Percentiles rank a stretch among this genome's conserved stretches.
Evolutionary conservation across 2,888 invertebrate genomes (phyloP).

Genomic region (Machimus atricapillus): DNA sequence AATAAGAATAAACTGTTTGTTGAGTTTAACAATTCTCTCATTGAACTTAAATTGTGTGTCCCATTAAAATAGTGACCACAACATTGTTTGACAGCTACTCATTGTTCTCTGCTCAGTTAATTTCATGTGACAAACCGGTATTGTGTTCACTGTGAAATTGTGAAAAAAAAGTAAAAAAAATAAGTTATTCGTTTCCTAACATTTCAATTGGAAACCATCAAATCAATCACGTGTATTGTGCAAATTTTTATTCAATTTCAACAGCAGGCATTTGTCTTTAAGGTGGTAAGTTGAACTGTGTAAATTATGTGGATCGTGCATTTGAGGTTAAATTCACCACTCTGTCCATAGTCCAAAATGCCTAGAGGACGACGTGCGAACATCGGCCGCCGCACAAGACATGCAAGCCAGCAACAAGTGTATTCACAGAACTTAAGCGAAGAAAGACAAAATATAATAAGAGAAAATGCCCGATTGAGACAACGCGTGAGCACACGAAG

Average conservation of each 20-base stretch:
- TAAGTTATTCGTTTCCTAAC: background rate
- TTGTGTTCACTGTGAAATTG: background rate
- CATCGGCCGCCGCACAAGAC: slow-evolving; percentile 46
- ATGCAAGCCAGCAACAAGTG: slow-evolving; percentile 45
- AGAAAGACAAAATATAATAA: slow-evolving; percentile 45
- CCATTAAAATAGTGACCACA: no score
- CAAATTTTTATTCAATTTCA: slow-evolving; percentile 43
- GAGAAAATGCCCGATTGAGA: slow-evolving; percentile 46
- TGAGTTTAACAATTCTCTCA: no score
- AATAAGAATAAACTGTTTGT: no score
- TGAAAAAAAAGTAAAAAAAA: background rate
- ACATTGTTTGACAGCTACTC: background rate
- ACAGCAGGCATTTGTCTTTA: slow-evolving; percentile 39
- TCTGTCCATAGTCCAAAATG: slow-evolving; percentile 40
- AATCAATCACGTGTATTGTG: slow-evolving; percentile 41
- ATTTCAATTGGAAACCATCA: slow-evolving; percentile 35
- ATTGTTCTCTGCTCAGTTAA: background rate
- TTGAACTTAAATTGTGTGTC: no score
- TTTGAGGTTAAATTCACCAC: slow-evolving; percentile 42
- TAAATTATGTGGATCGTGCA: slow-evolving; percentile 41
- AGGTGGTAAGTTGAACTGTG: slow-evolving; percentile 35
- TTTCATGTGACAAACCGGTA: background rate
- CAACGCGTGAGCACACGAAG: slow-evolving; percentile 44
- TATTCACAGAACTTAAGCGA: slow-evolving; percentile 40
- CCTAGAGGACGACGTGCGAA: slow-evolving; percentile 44